Conservation (phyloP, 2,797 vertebrate genomes). For the Sebastes dallii region DNA sequence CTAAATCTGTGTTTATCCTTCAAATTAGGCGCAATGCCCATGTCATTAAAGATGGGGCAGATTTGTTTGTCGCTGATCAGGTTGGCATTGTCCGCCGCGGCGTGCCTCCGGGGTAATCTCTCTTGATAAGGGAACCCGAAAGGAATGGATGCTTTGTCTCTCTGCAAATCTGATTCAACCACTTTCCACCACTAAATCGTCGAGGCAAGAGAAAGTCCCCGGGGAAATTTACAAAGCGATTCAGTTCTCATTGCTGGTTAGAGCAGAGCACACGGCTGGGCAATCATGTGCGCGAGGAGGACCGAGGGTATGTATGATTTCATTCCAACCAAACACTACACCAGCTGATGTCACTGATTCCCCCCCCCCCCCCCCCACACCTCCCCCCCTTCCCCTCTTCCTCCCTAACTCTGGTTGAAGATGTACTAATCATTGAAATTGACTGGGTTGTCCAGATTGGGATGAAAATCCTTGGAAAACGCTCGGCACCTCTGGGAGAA, state of each 20-base stretch:
- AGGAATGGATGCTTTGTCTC: slow-evolving; percentile 77
- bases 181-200: slow-evolving; percentile 78
- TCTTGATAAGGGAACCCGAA: slow-evolving; percentile 70
- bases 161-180: slow-evolving; percentile 78
- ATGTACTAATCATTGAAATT: slow-evolving; percentile 55
- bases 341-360: slow-evolving; percentile 67
- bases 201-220: slow-evolving; percentile 71
- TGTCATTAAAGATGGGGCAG: slow-evolving; percentile 76
- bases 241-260: slow-evolving; percentile 76
- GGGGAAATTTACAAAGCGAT: slow-evolving; percentile 80
- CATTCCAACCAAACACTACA: slow-evolving; percentile 67
- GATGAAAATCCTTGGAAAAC: slow-evolving; percentile 24
- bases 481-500: not conserved
- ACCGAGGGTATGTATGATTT: slow-evolving; percentile 64
- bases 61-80: slow-evolving; percentile 77
- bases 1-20: slow-evolving; percentile 69
- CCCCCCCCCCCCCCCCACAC: not conserved
- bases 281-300: slow-evolving; percentile 69
- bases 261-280: slow-evolving; percentile 65
- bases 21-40: slow-evolving; percentile 60
- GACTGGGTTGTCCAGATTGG: slow-evolving; percentile 36
- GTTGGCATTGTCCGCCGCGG: slow-evolving; percentile 70
- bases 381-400: no score
- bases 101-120: slow-evolving; percentile 73
- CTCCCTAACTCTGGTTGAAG: slow-evolving; percentile 13